A percentile compares a stretch with the other conserved stretches of the same genome.
Conservation (phyloP, 2,888 invertebrate genomes). For the Mesorhabditis belari region DNA sequence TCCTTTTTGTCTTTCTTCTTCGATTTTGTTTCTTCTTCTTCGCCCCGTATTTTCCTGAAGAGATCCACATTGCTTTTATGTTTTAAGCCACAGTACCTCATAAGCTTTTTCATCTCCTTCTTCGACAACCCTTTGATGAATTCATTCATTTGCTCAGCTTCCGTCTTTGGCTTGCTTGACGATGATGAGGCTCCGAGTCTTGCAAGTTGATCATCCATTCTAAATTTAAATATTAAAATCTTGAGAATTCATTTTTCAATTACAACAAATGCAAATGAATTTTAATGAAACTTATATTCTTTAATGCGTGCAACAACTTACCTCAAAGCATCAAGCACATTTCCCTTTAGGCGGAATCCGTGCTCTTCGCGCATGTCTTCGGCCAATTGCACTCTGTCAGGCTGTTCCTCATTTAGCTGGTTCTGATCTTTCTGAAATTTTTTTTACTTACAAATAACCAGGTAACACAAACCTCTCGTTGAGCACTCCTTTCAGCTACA, state of each 20-base stretch:
- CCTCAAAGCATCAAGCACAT: conserved; percentile 10
- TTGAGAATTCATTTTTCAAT: background rate
- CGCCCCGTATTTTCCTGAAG: conserved; percentile 13
- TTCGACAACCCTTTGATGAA: conserved; percentile 34
- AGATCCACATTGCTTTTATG: too few species aligned
- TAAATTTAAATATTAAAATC: background rate
- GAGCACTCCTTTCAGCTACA: conserved; percentile 4
- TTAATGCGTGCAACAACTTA: background rate
- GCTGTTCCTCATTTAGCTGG: background rate
- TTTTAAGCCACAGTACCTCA: conserved; percentile 24
- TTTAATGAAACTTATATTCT: too few species aligned
- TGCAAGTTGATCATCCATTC: background rate
- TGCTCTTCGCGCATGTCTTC: conserved; percentile 51
- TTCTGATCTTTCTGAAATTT: conserved; percentile 6
- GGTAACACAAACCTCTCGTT: too few species aligned
- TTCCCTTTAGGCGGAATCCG: conserved; percentile 36
- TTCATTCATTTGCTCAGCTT: conserved; percentile 23
- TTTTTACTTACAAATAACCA: too few species aligned
- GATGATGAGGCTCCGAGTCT: conserved; percentile 3
- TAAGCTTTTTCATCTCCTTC: conserved; percentile 40
- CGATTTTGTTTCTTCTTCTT: conserved; percentile 7
- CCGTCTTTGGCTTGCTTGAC: conserved; percentile 10
- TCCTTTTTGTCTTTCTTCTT: conserved; percentile 8
- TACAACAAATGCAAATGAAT: background rate
- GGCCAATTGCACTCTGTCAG: conserved; percentile 35